A percentile compares a stretch with the other conserved stretches of the same genome.
phyloP scores from a whole-genome alignment of 2,113 vertebrate genomes.

The Delphinus delphis region DNA sequence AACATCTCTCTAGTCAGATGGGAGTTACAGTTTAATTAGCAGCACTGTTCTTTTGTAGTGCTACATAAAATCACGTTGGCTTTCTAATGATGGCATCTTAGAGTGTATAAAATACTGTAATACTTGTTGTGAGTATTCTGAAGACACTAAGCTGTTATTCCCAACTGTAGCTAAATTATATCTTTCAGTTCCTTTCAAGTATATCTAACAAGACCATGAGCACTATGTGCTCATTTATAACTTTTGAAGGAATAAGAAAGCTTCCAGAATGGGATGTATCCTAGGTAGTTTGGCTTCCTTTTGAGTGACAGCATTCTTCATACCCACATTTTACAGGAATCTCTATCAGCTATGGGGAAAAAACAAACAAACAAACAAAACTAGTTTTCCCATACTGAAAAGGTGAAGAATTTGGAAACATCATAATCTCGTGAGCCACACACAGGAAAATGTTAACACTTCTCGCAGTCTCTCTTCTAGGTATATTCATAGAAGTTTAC shows the following conservation, averaged over 20 bases:
- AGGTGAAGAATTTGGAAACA: background rate
- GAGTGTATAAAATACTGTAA: background rate
- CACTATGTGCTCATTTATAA: background rate
- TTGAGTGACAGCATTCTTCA: background rate
- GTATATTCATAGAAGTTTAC: background rate
- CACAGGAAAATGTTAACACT: background rate
- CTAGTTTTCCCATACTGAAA: background rate
- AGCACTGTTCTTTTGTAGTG: background rate
- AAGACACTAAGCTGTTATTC: background rate
- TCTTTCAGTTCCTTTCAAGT: background rate
- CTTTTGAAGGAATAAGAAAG: background rate
- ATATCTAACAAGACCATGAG: background rate
- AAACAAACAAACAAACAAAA: too few species aligned
- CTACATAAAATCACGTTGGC: background rate
- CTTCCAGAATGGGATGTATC: background rate
- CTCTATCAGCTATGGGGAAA: background rate
- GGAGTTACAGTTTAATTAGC: background rate
- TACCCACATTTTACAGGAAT: background rate
- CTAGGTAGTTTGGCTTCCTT: background rate
- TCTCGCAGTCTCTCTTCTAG: background rate
- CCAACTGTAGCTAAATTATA: background rate
- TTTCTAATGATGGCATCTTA: background rate
- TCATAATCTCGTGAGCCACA: background rate
- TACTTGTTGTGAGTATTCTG: background rate
- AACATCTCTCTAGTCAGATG: background rate